phyloP scores from a whole-genome alignment of 1,140 invertebrate genomes.

The Drosophila kikkawai region DNA sequence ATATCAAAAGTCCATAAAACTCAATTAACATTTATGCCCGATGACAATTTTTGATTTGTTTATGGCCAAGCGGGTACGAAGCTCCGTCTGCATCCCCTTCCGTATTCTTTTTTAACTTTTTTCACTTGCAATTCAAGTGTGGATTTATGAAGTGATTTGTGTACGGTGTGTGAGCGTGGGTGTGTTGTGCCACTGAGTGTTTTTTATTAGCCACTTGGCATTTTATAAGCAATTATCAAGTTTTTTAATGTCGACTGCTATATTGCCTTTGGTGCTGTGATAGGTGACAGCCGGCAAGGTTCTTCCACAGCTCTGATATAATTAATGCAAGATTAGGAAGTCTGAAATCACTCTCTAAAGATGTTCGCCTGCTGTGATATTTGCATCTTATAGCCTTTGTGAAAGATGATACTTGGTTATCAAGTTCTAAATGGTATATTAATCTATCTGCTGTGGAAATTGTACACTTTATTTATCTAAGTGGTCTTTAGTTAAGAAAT shows the following conservation, averaged over 20 bases:
- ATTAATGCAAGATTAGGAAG: conserved; percentile 15
- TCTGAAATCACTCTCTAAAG: conserved; percentile 4
- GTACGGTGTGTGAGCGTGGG: conserved; percentile 15
- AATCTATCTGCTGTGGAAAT: not conserved
- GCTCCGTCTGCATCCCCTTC: not conserved
- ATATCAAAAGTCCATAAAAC: conserved; percentile 67
- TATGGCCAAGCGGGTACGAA: not conserved
- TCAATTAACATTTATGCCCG: conserved; percentile 65
- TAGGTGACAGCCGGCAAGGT: conserved; percentile 28
- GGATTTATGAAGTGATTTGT: conserved; percentile 3
- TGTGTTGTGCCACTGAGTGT: conserved; percentile 22
- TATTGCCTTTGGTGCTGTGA: conserved; percentile 5
- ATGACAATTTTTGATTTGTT: conserved; percentile 47
- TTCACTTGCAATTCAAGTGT: conserved; percentile 18
- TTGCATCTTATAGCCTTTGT: conserved; percentile 1
- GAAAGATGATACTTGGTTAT: not conserved
- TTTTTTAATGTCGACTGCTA: conserved; percentile 32
- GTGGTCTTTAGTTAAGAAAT: not conserved
- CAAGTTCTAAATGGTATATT: not conserved
- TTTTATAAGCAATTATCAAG: conserved; percentile 35
- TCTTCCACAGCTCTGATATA: conserved; percentile 6
- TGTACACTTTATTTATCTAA: not conserved
- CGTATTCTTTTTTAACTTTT: conserved; percentile 5
- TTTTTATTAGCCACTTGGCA: conserved; percentile 41
- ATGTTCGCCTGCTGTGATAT: conserved; percentile 15